phyloP scores from a whole-genome alignment of 2,797 vertebrate genomes.

The Scarus forsteni region DNA sequence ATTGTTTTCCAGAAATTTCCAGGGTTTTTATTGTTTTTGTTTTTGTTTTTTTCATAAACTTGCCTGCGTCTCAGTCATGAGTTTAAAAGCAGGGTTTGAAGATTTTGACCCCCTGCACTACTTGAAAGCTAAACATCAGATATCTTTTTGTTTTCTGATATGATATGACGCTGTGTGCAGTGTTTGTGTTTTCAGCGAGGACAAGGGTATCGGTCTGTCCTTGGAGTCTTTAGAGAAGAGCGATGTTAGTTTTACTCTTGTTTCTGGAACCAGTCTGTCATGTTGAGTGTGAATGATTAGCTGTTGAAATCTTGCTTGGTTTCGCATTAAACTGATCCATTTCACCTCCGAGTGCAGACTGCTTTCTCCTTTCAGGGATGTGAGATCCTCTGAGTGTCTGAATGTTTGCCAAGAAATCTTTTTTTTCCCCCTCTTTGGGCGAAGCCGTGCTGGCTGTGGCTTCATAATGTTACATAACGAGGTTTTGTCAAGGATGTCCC shows the following conservation, averaged over 20 bases:
- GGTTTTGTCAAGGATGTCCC: not conserved
- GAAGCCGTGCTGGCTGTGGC: not conserved
- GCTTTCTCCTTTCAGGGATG: conserved; percentile 36
- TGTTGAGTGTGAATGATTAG: conserved; percentile 65
- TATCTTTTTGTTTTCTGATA: conserved; percentile 45
- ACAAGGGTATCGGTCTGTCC: conserved; percentile 27
- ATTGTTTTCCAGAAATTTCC: conserved; percentile 51
- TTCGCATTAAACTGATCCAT: conserved; percentile 76
- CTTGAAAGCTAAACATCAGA: conserved; percentile 49
- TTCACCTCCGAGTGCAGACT: conserved; percentile 39
- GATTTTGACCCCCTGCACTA: conserved; percentile 11
- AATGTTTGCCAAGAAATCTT: conserved; percentile 4
- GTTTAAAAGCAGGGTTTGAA: conserved; percentile 5
- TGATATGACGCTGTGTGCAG: conserved; percentile 54
- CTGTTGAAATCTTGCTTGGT: conserved; percentile 72
- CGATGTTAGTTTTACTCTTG: conserved; percentile 54
- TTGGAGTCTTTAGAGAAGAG: conserved; percentile 21
- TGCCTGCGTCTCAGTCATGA: conserved; percentile 38
- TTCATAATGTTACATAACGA: conserved; percentile 41
- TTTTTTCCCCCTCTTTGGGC: not conserved
- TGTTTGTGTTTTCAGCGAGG: conserved; percentile 59
- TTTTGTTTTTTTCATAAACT: conserved; percentile 10
- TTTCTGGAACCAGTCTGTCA: conserved; percentile 55
- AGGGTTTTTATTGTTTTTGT: conserved; percentile 36
- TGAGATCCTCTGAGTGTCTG: not conserved